Percentiles rank a stretch among this genome's conserved stretches.
Evolutionary conservation across 2,888 invertebrate genomes (phyloP).

Genomic region (Hydrotaea cyrtoneurina): DNA sequence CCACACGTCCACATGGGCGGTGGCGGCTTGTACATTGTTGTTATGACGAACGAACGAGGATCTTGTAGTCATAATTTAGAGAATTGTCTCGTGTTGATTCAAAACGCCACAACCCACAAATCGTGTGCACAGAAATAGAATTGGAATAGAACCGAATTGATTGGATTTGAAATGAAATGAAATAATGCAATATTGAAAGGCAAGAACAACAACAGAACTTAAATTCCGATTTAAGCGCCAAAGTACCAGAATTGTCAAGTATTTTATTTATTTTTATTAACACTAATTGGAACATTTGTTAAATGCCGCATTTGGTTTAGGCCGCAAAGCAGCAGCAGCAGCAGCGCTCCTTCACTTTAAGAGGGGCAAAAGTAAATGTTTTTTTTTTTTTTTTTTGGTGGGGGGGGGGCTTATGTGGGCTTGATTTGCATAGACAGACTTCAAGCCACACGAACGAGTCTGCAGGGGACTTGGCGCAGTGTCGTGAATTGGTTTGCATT

Average conservation of each 20-base stretch:
- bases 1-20: not conserved
- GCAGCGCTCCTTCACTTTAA: not conserved
- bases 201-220: constrained; percentile 28
- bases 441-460: not conserved
- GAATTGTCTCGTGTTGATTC: constrained; percentile 12
- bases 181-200: not conserved
- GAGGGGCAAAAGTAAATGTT: constrained; percentile 2
- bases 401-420: not conserved
- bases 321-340: not conserved
- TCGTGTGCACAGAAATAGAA: constrained; percentile 18
- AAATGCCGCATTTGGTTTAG: constrained; percentile 65
- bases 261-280: constrained; percentile 69
- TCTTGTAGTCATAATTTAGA: constrained; percentile 38
- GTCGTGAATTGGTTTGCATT: not conserved
- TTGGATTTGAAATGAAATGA: not conserved
- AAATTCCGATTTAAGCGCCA: constrained; percentile 58
- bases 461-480: constrained; percentile 8
- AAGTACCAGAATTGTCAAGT: constrained; percentile 60
- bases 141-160: not conserved
- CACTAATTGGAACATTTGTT: constrained; percentile 70
- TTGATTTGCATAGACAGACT: constrained; percentile 7
- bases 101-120: constrained; percentile 3
- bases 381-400: no score
- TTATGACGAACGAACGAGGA: constrained; percentile 9
- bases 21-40: not conserved